Conservation (phyloP, 2,113 vertebrate species). For the Heterotis niloticus region DNA sequence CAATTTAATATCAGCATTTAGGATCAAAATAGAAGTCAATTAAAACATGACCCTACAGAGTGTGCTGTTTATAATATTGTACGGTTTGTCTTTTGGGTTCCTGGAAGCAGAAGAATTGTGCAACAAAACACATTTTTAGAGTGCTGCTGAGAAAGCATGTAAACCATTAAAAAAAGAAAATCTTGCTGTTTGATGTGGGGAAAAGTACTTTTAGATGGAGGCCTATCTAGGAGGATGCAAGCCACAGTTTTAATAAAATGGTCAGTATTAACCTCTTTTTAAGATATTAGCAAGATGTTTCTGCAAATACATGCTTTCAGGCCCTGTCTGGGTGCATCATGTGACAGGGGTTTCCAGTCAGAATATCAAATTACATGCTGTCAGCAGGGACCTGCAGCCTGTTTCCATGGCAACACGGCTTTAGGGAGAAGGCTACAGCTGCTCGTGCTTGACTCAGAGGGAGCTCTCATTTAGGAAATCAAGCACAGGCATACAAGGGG, state of each 20-base stretch:
- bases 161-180: too few species aligned
- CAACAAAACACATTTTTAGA: too few species aligned
- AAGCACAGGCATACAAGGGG: background rate
- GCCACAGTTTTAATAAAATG: background rate
- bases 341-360: background rate
- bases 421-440: slow-evolving; percentile 40
- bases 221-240: too few species aligned
- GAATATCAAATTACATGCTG: slow-evolving; percentile 13
- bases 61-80: too few species aligned
- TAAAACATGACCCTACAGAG: too few species aligned
- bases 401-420: slow-evolving; percentile 59
- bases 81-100: too few species aligned
- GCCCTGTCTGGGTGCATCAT: background rate
- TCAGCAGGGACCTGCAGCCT: background rate
- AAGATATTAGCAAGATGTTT: background rate
- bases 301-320: background rate
- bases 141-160: too few species aligned
- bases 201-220: too few species aligned
- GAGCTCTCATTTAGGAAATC: background rate
- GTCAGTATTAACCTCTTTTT: background rate
- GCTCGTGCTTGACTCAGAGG: slow-evolving; percentile 37
- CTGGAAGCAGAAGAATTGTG: too few species aligned
- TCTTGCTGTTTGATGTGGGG: too few species aligned
- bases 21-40: too few species aligned
- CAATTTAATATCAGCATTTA: too few species aligned